Evolutionary conservation across 2,113 vertebrate species (phyloP).

Genomic region (Grus americana): DNA sequence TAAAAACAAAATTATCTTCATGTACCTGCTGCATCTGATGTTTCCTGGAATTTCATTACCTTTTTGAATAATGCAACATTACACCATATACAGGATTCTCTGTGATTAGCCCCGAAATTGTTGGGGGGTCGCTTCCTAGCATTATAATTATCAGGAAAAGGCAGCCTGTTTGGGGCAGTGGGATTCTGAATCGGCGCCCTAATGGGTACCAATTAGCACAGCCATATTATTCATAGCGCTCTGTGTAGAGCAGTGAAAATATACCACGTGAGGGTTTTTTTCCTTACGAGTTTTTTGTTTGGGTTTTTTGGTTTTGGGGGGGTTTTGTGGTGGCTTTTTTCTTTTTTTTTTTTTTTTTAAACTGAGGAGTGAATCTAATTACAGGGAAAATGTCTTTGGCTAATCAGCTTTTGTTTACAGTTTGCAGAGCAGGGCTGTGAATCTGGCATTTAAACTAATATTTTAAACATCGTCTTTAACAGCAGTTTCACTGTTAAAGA

Average conservation of each 20-base stretch:
- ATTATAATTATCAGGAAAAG: neutral
- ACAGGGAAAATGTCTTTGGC: neutral
- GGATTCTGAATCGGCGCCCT: constrained; percentile 34
- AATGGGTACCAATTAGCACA: constrained; percentile 58
- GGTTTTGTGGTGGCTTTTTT: no score
- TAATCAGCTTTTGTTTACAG: constrained; percentile 55
- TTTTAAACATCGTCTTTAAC: neutral
- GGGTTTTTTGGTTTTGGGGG: neutral
- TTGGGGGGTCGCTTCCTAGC: neutral
- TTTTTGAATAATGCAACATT: constrained; percentile 72
- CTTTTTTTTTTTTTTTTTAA: neutral
- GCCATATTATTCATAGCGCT: neutral
- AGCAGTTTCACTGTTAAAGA: neutral
- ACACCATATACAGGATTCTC: neutral
- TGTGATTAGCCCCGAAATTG: constrained; percentile 52
- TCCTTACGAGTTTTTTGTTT: neutral
- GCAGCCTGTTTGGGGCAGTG: neutral
- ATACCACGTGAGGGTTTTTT: neutral
- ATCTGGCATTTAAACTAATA: constrained; percentile 13
- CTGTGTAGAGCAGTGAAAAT: neutral
- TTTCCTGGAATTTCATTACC: constrained; percentile 80
- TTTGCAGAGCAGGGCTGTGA: neutral
- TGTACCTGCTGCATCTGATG: constrained; percentile 79
- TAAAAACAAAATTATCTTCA: constrained; percentile 85
- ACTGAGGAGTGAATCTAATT: constrained; percentile 12